Conservation (phyloP, 2,113 vertebrate genomes). For the Scophthalmus maximus region DNA sequence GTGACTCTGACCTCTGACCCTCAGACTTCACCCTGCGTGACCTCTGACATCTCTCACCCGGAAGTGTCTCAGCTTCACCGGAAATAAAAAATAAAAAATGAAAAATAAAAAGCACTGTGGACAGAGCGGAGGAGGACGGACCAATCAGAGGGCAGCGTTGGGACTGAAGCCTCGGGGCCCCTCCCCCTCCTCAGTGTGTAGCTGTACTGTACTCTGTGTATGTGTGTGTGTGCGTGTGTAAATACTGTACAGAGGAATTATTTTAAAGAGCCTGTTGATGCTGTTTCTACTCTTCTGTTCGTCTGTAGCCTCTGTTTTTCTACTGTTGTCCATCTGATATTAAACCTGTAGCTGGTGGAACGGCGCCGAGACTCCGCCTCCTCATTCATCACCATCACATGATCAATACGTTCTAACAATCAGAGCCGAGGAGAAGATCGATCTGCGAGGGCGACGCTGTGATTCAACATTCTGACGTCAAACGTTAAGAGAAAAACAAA, state of each 20-base stretch:
- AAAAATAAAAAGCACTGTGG: conserved; percentile 41
- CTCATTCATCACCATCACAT: too few species aligned
- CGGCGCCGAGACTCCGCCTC: conserved; percentile 56
- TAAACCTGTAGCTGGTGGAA: conserved; percentile 82
- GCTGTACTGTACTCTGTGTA: conserved; percentile 59
- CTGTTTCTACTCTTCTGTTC: conserved; percentile 76
- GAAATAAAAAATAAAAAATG: conserved; percentile 3
- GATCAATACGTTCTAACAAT: too few species aligned
- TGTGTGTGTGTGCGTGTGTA: conserved; percentile 83
- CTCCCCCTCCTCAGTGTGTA: conserved; percentile 58
- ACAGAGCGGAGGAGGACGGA: conserved; percentile 40
- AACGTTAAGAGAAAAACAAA: too few species aligned
- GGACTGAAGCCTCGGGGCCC: conserved; percentile 16
- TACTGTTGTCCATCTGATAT: conserved; percentile 82
- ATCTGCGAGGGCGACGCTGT: too few species aligned
- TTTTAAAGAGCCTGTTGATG: conserved; percentile 89
- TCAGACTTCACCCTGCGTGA: background rate
- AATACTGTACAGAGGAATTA: conserved; percentile 96
- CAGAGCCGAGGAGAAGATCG: too few species aligned
- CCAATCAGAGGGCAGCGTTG: conserved; percentile 52
- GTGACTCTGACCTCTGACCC: conserved; percentile 11
- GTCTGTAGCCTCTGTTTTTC: conserved; percentile 80
- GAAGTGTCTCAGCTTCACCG: conserved; percentile 12
- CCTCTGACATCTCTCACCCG: conserved; percentile 18
- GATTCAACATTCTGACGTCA: too few species aligned